Percentiles rank a stretch among this genome's conserved stretches.
phyloP scores from a whole-genome alignment of 2,888 invertebrate genomes.

The Mimumesa dahlbomi region DNA sequence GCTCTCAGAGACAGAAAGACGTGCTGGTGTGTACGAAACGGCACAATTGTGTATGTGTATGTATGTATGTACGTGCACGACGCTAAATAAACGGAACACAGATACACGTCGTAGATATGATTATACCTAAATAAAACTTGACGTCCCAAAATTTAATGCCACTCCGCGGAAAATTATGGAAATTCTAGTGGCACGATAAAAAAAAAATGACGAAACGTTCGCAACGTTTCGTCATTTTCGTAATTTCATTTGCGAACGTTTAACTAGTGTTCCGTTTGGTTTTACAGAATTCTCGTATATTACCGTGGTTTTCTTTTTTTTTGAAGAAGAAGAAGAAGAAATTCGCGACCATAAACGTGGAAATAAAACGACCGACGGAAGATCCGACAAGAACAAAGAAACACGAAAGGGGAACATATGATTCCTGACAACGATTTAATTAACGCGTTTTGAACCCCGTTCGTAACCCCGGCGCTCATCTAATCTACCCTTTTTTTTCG shows the following conservation, averaged over 20 bases:
- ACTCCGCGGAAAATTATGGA: not conserved
- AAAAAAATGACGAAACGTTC: no score
- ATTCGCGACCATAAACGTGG: no score
- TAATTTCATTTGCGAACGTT: no score
- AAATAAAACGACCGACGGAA: no score
- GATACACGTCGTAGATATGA: not conserved
- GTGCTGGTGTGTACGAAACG: not conserved
- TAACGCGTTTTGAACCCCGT: conserved; percentile 32
- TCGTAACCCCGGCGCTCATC: conserved; percentile 47
- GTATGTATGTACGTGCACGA: not conserved
- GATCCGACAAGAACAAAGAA: conserved; percentile 27
- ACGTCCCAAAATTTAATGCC: no score
- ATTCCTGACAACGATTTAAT: conserved; percentile 44
- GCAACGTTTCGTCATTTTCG: no score
- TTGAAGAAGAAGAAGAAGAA: no score
- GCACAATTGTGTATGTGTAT: not conserved
- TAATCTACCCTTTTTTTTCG: conserved; percentile 41
- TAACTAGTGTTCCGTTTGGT: no score
- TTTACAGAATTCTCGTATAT: no score
- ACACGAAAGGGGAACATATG: no score
- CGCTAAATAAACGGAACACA: not conserved
- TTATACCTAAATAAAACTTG: no score
- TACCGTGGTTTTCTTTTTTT: no score
- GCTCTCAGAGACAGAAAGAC: conserved; percentile 19
- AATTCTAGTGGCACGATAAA: not conserved